These are phyloP conservation scores for Dipodomys stephensi DNA, from an alignment of 2,113 vertebrate genomes.

Conservation along the genomic window DNA sequence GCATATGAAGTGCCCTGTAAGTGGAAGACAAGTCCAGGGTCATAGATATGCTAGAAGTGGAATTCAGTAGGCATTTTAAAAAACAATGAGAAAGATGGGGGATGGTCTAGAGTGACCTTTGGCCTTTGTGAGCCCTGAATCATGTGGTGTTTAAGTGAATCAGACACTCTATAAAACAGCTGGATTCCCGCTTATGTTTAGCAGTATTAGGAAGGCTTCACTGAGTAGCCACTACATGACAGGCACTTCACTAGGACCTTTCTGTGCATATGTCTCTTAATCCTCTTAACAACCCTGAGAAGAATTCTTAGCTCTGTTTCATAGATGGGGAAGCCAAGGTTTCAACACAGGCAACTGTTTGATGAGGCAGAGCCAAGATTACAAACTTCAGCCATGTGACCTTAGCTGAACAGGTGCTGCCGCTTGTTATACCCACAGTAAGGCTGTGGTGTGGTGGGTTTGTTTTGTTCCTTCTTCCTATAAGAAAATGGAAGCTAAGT, in stretches of 20 bases:
- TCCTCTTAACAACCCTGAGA: neutral
- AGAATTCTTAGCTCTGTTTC: neutral
- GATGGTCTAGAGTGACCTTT: no score
- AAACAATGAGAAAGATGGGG: rapidly evolving
- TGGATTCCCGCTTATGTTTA: neutral
- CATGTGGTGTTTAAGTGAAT: neutral
- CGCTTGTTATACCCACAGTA: neutral
- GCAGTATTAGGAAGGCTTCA: rapidly evolving
- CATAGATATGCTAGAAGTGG: neutral
- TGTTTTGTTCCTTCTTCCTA: neutral
- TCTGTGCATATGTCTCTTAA: neutral
- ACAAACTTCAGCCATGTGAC: rapidly evolving
- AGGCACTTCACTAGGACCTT: neutral
- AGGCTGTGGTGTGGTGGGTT: neutral
- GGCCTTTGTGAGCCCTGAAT: neutral
- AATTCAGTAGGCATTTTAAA: neutral
- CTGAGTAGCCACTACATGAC: no score
- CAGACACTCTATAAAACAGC: neutral
- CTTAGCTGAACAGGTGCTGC: no score
- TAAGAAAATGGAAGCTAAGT: neutral
- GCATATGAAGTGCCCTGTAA: neutral
- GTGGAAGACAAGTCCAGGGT: neutral
- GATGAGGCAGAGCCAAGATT: neutral
- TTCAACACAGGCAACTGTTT: neutral
- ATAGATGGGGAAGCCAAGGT: neutral